These are phyloP conservation scores for Sylvietta virens DNA, from an alignment of 2,113 vertebrate genomes.

Conservation along the genomic window DNA sequence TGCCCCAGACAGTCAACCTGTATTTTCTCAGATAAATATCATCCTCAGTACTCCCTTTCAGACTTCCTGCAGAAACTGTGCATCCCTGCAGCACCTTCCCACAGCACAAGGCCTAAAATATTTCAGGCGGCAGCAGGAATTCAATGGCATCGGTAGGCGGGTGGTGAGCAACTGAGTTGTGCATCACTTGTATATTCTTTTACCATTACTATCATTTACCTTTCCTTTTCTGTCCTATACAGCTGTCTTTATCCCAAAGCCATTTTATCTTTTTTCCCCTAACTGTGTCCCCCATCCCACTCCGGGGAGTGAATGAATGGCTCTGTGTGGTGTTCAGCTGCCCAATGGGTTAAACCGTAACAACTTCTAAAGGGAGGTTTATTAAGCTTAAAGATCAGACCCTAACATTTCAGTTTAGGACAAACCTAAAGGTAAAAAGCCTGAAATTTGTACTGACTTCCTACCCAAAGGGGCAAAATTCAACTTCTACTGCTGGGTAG, in stretches of 20 bases:
- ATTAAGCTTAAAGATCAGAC: background rate
- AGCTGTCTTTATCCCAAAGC: background rate
- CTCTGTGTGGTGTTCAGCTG: background rate
- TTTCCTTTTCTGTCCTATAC: background rate
- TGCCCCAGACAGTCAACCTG: background rate
- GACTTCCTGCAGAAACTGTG: background rate
- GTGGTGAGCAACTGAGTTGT: background rate
- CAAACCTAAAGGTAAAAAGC: background rate
- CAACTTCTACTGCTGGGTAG: background rate
- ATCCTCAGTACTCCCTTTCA: background rate
- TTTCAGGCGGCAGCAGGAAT: background rate
- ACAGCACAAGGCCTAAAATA: background rate
- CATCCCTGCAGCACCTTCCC: background rate
- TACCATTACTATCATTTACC: background rate
- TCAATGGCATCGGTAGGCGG: background rate
- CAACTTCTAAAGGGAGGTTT: background rate
- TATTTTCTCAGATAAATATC: background rate
- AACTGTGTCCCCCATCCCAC: background rate
- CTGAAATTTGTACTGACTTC: background rate
- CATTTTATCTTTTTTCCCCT: background rate
- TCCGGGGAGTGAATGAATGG: background rate
- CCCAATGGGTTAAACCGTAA: background rate
- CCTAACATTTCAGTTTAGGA: background rate
- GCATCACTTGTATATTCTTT: background rate
- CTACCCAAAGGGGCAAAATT: background rate